Percentiles rank a stretch among this genome's conserved stretches.
Conservation (phyloP, 64 coral and sea anemone genomes). For the Stichodactyla mertensii region DNA sequence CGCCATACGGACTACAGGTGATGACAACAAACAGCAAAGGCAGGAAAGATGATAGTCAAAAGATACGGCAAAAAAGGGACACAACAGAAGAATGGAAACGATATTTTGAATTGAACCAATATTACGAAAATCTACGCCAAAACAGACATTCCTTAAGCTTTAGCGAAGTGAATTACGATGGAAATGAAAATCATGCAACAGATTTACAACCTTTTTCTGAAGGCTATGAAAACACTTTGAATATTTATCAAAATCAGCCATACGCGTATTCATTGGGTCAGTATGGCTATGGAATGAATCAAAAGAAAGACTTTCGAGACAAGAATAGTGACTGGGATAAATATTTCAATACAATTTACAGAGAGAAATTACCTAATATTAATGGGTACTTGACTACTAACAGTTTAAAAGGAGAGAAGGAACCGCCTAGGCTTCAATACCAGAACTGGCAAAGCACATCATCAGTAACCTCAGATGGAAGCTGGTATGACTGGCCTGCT, state of each 20-base stretch:
- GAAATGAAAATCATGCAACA: background rate
- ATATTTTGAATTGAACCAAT: background rate
- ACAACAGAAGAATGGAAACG: background rate
- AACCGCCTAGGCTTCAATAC: background rate
- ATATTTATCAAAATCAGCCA: background rate
- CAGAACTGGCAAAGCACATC: background rate
- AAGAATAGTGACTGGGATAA: background rate
- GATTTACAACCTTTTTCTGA: background rate
- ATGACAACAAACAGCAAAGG: constrained; percentile 25
- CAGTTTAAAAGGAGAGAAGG: background rate
- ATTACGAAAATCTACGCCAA: background rate
- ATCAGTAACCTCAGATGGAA: background rate
- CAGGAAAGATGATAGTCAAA: background rate
- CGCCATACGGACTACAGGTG: constrained; percentile 74
- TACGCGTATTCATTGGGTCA: background rate
- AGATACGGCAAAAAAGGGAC: background rate
- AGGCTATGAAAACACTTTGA: background rate
- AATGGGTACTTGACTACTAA: background rate
- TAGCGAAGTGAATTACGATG: background rate
- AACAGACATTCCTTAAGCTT: background rate
- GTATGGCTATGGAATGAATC: background rate
- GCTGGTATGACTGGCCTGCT: background rate
- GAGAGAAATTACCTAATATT: background rate
- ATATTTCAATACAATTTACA: background rate
- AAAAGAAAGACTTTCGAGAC: background rate